A percentile compares a stretch with the other conserved stretches of the same genome.
These are phyloP conservation scores for Zapornia atra DNA, from an alignment of 2,113 vertebrate genomes.

Conservation along the genomic window DNA sequence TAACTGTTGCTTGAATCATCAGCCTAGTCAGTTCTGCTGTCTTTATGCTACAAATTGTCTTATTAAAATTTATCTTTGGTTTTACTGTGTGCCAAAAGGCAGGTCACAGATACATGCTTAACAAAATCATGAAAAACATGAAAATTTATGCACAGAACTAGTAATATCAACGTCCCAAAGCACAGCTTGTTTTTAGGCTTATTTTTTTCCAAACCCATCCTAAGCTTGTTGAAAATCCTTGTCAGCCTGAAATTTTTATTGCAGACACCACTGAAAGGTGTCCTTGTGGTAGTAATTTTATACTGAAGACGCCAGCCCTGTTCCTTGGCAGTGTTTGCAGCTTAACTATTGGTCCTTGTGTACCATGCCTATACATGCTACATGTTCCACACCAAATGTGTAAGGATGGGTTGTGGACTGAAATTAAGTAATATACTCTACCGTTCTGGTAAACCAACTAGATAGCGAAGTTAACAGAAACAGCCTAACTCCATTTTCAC, in stretches of 20 bases:
- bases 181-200: not conserved
- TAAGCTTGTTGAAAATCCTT: not conserved
- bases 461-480: not conserved
- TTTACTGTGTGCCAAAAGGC: slow-evolving; percentile 74
- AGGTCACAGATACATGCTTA: not conserved
- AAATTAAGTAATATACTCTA: not conserved
- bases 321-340: not conserved
- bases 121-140: not conserved
- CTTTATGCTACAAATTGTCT: not conserved
- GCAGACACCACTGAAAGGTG: not conserved
- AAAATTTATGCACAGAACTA: not conserved
- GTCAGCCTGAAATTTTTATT: slow-evolving; percentile 9
- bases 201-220: not conserved
- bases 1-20: slow-evolving; percentile 57
- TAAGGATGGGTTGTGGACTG: not conserved
- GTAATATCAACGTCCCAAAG: not conserved
- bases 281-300: not conserved
- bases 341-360: not conserved
- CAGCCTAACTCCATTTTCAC: not conserved
- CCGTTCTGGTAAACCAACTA: not conserved
- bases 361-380: not conserved
- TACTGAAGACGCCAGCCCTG: not conserved
- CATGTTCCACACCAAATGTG: not conserved
- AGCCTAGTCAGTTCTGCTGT: slow-evolving; percentile 38
- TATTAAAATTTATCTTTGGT: not conserved